These are phyloP conservation scores for Idaea biselata DNA, from an alignment of 2,888 invertebrate genomes.

Conservation along the genomic window DNA sequence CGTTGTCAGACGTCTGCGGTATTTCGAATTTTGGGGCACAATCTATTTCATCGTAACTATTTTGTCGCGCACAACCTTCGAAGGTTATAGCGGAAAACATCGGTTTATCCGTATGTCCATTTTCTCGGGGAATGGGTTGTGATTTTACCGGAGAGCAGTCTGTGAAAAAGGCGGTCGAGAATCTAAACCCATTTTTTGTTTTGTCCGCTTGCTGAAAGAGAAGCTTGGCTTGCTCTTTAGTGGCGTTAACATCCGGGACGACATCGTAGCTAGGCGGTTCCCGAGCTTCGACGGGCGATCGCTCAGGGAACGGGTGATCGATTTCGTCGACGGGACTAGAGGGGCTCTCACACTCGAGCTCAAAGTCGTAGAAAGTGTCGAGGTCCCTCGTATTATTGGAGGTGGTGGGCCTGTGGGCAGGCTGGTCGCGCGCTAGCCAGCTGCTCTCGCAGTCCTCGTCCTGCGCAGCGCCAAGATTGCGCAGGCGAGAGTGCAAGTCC, in stretches of 20 bases:
- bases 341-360: slow-evolving; percentile 84
- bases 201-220: slow-evolving; percentile 72
- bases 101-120: slow-evolving; percentile 65
- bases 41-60: slow-evolving; percentile 67
- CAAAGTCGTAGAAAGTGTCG: slow-evolving; percentile 84
- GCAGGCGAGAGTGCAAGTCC: slow-evolving; percentile 86
- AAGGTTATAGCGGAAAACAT: slow-evolving; percentile 73
- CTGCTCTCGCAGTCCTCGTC: slow-evolving; percentile 67
- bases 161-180: slow-evolving; percentile 65
- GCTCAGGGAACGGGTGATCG: slow-evolving; percentile 76
- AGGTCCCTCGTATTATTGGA: slow-evolving; percentile 58
- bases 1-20: slow-evolving; percentile 34
- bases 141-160: slow-evolving; percentile 66
- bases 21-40: slow-evolving; percentile 38
- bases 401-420: slow-evolving; percentile 44
- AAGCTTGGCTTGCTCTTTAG: slow-evolving; percentile 52
- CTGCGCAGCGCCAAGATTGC: slow-evolving; percentile 83
- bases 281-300: slow-evolving; percentile 72
- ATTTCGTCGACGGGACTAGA: slow-evolving; percentile 84
- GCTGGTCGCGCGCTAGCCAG: slow-evolving; percentile 59
- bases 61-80: slow-evolving; percentile 70
- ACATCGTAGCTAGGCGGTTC: slow-evolving; percentile 80
- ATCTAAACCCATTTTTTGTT: slow-evolving; percentile 71
- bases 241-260: slow-evolving; percentile 65
- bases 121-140: slow-evolving; percentile 68